Base-by-base conservation (phyloP, 1,140 invertebrate genomes). In the Drosophila kanapiae region DNA sequence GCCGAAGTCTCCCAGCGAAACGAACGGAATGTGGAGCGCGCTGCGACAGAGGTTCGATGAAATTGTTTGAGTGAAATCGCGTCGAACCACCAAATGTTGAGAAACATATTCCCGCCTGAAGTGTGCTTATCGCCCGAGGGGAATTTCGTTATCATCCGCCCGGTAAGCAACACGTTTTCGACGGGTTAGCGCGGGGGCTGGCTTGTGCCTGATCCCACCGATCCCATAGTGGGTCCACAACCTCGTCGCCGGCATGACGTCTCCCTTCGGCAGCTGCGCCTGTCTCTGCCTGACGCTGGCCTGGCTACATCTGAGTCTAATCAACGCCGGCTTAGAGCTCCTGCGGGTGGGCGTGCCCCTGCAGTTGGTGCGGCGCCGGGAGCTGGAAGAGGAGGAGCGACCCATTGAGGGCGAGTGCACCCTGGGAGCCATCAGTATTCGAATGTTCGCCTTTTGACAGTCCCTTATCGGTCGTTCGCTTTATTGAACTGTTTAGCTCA, bases 371-470 rank as follows among this genome's bases (percentile, higher is more conserved):
- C 56, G 77, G 9, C 68, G 18, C 2, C 45, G 75, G 2, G 31
- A 62, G 23, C 40, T 63, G 38, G 76, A 80, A 38, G 58, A 65
- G 8, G 61, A 48, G 6, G 76, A 79, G 37, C 76, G 56, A 14
- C 40, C 33, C 29, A 45, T 78, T 14, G 57, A 56, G 35, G 76
- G 47, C 16, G 76, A 80, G 40, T 79, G 76, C 69, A 74, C 76
- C 11, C 27, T 80, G 60, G 76, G 76, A 6, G 76, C 78, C 31
- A 72, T 80, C 14, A 80, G 78, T 43, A 40, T 57, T 14, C 61
- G 78, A 31, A 65, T 79, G 77, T 33, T 80, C 9, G 77, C 77
- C 16, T 79, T 71, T 14, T 79, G 42, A 72, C 3, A 2, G 8
- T 10, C 3, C 3, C 53, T 38, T 23, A 54, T 54, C 53, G 6